Evolutionary conservation across 1,140 invertebrate genomes (phyloP).

Genomic region (Cephus cinctus): DNA sequence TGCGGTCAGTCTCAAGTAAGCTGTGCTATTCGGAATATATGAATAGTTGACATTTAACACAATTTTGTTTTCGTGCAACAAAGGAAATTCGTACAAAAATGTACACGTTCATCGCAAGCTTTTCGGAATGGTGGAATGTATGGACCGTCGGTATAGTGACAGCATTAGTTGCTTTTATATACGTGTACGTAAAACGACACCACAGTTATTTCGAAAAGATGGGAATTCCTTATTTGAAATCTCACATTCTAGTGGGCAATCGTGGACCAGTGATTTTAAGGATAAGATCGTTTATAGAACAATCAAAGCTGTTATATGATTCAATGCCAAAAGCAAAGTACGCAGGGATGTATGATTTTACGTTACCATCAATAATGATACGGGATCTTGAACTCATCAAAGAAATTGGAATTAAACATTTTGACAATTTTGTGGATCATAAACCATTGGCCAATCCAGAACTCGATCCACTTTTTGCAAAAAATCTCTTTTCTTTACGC

Average conservation of each 20-base stretch:
- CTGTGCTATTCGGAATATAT: too few species aligned
- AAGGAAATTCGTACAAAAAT: too few species aligned
- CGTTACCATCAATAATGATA: conserved; percentile 36
- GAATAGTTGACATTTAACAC: too few species aligned
- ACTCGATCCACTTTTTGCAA: conserved; percentile 33
- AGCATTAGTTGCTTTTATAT: too few species aligned
- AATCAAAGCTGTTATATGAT: too few species aligned
- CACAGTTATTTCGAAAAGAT: conserved; percentile 17
- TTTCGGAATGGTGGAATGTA: too few species aligned
- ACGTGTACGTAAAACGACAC: too few species aligned
- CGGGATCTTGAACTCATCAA: conserved; percentile 46
- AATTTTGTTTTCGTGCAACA: too few species aligned
- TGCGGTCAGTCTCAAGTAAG: too few species aligned
- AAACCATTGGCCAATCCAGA: conserved; percentile 27
- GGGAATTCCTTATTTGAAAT: conserved; percentile 18
- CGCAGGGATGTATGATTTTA: conserved; percentile 28
- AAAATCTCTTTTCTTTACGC: conserved; percentile 34
- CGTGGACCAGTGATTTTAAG: neutral
- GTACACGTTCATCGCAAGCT: too few species aligned
- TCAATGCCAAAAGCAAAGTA: conserved; percentile 23
- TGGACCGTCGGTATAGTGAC: too few species aligned
- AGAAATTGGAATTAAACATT: conserved; percentile 31
- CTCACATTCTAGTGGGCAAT: neutral
- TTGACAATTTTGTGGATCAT: conserved; percentile 46
- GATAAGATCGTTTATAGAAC: neutral